Conservation (phyloP, 53 echinoderm and acorn worm genomes). For the Paracentrotus lividus region DNA sequence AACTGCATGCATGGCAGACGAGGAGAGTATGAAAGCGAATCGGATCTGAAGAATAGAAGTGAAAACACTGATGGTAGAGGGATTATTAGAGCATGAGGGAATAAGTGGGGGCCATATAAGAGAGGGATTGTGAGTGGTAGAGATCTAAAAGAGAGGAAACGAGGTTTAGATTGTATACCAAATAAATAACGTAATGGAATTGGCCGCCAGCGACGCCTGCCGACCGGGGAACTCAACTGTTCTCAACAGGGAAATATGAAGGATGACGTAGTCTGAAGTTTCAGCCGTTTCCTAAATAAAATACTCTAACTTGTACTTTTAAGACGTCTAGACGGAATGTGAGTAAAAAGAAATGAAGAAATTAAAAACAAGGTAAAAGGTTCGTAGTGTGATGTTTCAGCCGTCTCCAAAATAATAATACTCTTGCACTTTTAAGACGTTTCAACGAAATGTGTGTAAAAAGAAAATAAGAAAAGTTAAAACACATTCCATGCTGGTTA, state of each 20-base stretch:
- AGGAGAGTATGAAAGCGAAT: constrained; percentile 13
- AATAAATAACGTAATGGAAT: constrained; percentile 56
- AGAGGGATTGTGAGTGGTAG: background rate
- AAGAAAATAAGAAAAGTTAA: too few relatives aligned
- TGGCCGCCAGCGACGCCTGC: constrained; percentile 6
- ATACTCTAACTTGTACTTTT: too few relatives aligned
- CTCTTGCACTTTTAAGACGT: too few relatives aligned
- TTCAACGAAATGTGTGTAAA: too few relatives aligned
- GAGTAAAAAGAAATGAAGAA: too few relatives aligned
- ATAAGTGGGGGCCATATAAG: background rate
- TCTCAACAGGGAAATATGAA: constrained; percentile 23
- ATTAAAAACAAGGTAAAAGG: too few relatives aligned
- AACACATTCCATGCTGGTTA: too few relatives aligned
- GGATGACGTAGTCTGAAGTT: constrained; percentile 20
- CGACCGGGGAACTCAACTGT: constrained; percentile 10
- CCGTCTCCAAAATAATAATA: too few relatives aligned
- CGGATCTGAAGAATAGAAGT: constrained; percentile 31
- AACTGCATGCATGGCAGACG: background rate
- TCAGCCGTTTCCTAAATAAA: constrained; percentile 22
- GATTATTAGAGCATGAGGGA: constrained; percentile 54
- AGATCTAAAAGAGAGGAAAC: background rate
- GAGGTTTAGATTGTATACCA: constrained; percentile 47
- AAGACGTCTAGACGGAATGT: too few relatives aligned
- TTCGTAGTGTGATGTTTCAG: too few relatives aligned
- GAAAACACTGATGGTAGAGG: constrained; percentile 40